Conservation (phyloP, 2,888 invertebrate species). For the Lasioglossum leucozonium region DNA sequence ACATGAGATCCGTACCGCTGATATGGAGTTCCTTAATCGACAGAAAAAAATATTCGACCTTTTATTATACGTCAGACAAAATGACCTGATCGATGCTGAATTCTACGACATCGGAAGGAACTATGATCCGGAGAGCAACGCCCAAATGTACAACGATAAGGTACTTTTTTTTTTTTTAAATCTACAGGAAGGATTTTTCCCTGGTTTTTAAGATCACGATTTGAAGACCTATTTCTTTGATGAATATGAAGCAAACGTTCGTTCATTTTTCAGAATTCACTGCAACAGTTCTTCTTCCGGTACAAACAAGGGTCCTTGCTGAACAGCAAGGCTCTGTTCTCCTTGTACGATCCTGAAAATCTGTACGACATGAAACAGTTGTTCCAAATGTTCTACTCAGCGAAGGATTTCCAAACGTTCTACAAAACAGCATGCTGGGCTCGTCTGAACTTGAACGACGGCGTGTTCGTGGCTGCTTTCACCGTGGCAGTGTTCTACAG, state of each 20-base stretch:
- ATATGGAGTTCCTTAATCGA: slow-evolving; percentile 81
- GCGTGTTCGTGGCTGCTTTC: slow-evolving; percentile 88
- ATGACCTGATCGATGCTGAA: slow-evolving; percentile 76
- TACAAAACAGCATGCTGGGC: slow-evolving; percentile 90
- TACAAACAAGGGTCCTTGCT: slow-evolving; percentile 86
- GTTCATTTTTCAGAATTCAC: slow-evolving; percentile 73
- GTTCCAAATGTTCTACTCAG: slow-evolving; percentile 89
- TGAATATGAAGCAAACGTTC: background rate
- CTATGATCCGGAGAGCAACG: slow-evolving; percentile 78
- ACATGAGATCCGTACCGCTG: slow-evolving; percentile 73
- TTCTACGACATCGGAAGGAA: slow-evolving; percentile 78
- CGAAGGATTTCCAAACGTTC: slow-evolving; percentile 90
- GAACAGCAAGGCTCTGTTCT: slow-evolving; percentile 87
- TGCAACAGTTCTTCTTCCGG: slow-evolving; percentile 76
- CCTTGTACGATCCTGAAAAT: slow-evolving; percentile 88
- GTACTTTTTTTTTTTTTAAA: slow-evolving; percentile 59
- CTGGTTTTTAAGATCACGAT: background rate
- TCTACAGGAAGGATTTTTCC: background rate
- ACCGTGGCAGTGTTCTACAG: slow-evolving; percentile 88
- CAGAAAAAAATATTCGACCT: slow-evolving; percentile 83
- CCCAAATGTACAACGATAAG: slow-evolving; percentile 79
- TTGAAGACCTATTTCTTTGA: background rate
- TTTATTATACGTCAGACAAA: slow-evolving; percentile 78
- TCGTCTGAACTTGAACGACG: slow-evolving; percentile 88
- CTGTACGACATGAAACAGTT: slow-evolving; percentile 87